Percentiles rank a stretch among this genome's conserved stretches.
Evolutionary conservation across 2,113 vertebrate species (phyloP).

Genomic region (Tinamus guttatus): DNA sequence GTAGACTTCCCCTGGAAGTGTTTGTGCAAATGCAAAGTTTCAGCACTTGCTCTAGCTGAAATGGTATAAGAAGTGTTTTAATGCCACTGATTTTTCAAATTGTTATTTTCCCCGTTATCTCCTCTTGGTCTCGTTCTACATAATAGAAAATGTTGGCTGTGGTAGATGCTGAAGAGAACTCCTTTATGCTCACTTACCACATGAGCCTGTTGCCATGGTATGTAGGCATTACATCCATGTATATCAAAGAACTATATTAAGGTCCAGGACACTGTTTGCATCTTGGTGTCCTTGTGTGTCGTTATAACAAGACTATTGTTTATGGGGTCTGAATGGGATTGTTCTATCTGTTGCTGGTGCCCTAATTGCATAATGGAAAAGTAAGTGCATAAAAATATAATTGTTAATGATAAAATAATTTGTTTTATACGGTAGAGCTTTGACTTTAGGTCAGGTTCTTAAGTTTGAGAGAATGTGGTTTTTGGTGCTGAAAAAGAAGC

Average conservation of each 20-base stretch:
- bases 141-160: background rate
- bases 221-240: background rate
- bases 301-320: background rate
- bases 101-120: background rate
- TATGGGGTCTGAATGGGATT: background rate
- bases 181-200: background rate
- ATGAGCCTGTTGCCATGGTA: background rate
- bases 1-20: background rate
- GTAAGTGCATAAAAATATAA: background rate
- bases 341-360: background rate
- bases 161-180: background rate
- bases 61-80: background rate
- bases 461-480: background rate
- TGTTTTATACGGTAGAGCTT: background rate
- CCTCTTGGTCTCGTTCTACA: background rate
- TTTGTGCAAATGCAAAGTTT: background rate
- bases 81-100: background rate
- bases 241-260: background rate
- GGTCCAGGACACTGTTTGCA: background rate
- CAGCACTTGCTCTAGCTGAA: background rate
- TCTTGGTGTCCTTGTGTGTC: background rate
- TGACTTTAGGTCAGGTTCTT: background rate
- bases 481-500: background rate
- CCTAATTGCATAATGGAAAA: background rate
- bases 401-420: background rate